Conservation (phyloP, 2,113 vertebrate species). For the Miniopterus natalensis region DNA sequence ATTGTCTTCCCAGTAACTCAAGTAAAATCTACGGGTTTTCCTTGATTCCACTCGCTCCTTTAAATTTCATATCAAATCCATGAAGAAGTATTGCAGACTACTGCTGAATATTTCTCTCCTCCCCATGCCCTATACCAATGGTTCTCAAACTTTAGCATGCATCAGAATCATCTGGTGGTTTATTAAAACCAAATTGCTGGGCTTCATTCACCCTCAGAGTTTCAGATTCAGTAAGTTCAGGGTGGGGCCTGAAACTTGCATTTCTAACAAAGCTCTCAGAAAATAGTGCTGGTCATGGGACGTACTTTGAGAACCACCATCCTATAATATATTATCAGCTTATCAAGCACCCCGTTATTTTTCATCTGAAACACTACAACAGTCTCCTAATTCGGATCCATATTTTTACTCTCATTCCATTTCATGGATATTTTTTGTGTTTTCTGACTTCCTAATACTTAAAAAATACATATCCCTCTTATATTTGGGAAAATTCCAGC, state of each 20-base stretch:
- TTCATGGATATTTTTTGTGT: neutral
- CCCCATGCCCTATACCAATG: neutral
- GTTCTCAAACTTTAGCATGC: neutral
- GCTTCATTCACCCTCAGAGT: neutral
- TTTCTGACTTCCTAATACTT: neutral
- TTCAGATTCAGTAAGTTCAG: neutral
- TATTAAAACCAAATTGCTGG: neutral
- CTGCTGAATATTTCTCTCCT: neutral
- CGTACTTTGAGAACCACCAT: neutral
- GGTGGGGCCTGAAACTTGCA: neutral
- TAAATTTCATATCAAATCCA: neutral
- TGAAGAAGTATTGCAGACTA: neutral
- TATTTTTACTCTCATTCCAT: neutral
- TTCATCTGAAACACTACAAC: neutral
- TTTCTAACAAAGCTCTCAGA: conserved; percentile 15
- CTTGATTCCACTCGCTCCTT: neutral
- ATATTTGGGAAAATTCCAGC: neutral
- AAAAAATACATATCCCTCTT: neutral
- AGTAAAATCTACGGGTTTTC: neutral
- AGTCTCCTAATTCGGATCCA: neutral
- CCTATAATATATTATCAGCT: neutral
- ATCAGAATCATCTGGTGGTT: neutral
- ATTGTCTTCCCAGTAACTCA: neutral
- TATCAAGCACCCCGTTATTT: neutral
- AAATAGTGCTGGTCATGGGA: neutral